phyloP scores from a whole-genome alignment of 2,113 vertebrate species.

The Eubucco bourcierii region DNA sequence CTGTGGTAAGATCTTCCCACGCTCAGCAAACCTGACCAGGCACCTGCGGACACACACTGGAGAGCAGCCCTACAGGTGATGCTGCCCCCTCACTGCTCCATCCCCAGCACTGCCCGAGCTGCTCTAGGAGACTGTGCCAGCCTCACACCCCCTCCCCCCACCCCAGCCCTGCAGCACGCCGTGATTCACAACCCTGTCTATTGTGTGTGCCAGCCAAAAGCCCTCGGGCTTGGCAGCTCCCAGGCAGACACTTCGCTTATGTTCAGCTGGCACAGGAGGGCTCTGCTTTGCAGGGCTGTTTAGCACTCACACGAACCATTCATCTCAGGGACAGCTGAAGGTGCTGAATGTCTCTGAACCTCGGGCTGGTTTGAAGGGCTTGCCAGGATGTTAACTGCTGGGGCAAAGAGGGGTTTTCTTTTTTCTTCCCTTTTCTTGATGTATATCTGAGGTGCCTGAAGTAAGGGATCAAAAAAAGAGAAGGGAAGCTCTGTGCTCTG shows the following conservation, averaged over 20 bases:
- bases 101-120: background rate
- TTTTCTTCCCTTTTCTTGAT: background rate
- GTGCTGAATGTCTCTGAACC: constrained; percentile 62
- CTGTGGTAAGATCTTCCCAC: constrained; percentile 99
- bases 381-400: constrained; percentile 1
- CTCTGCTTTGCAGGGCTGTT: constrained; percentile 43
- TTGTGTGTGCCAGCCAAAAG: constrained; percentile 58
- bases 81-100: background rate
- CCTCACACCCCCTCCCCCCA: background rate
- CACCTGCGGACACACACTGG: constrained; percentile 98
- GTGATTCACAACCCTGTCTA: constrained; percentile 39
- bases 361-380: constrained; percentile 19
- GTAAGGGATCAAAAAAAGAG: background rate
- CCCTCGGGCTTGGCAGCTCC: constrained; percentile 56
- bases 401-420: background rate
- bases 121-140: background rate
- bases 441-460: background rate
- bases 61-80: constrained; percentile 97
- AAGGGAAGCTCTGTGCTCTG: background rate
- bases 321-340: constrained; percentile 61
- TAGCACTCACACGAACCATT: constrained; percentile 49
- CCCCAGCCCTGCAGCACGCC: background rate
- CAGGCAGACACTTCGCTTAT: constrained; percentile 60
- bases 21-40: constrained; percentile 96
- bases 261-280: constrained; percentile 59